Conservation (phyloP, 64 coral and sea anemone species). For the Montipora foliosa region DNA sequence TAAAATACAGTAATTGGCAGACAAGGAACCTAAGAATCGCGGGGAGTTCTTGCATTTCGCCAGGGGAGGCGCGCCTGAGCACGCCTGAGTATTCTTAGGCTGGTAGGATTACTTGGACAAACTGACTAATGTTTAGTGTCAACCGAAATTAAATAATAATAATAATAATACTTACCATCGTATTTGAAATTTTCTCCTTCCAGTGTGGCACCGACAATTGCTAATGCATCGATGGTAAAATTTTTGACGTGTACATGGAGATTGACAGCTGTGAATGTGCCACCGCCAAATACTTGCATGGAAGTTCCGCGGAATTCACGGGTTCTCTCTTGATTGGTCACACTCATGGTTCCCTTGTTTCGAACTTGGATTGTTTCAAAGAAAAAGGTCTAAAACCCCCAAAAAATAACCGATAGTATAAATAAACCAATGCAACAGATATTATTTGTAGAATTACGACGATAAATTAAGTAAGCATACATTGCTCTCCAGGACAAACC, state of each 20-base stretch:
- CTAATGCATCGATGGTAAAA: slow-evolving; percentile 94
- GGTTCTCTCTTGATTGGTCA: slow-evolving; percentile 96
- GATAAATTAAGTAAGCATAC: too few relatives aligned
- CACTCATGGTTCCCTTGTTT: slow-evolving; percentile 91
- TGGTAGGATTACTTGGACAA: too few relatives aligned
- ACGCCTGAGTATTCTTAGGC: too few relatives aligned
- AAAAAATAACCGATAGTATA: background rate
- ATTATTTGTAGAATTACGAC: too few relatives aligned
- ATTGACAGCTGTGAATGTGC: slow-evolving; percentile 90
- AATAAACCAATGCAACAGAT: background rate
- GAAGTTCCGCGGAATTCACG: slow-evolving; percentile 84
- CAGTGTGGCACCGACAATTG: slow-evolving; percentile 77
- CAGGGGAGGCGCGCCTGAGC: too few relatives aligned
- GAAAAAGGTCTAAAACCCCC: slow-evolving; percentile 73
- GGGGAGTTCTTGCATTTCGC: too few relatives aligned
- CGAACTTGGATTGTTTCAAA: slow-evolving; percentile 91
- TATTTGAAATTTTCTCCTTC: slow-evolving; percentile 74
- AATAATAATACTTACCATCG: slow-evolving; percentile 48
- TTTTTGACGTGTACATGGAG: slow-evolving; percentile 83
- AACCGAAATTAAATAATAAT: too few relatives aligned
- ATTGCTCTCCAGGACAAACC: too few relatives aligned
- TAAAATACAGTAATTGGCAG: too few relatives aligned
- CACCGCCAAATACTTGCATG: slow-evolving; percentile 92
- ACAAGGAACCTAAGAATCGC: too few relatives aligned
- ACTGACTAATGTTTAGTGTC: too few relatives aligned